These are phyloP conservation scores for Elaphurus davidianus DNA, from an alignment of 2,113 vertebrate species.

Conservation along the genomic window DNA sequence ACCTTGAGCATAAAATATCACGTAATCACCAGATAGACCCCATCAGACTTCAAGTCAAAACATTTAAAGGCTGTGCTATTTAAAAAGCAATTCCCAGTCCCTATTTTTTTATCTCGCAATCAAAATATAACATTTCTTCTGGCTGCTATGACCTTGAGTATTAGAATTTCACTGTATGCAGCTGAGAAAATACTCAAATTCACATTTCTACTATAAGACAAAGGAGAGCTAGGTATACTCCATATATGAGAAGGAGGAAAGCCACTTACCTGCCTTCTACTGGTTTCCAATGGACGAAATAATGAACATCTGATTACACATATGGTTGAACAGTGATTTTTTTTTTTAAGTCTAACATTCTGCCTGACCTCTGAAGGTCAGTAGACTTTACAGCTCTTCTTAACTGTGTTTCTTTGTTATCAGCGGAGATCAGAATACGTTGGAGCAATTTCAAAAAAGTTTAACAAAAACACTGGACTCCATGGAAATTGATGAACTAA, in stretches of 20 bases:
- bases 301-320: background rate
- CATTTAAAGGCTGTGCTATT: conserved; percentile 19
- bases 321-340: background rate
- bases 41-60: background rate
- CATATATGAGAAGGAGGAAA: background rate
- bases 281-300: background rate
- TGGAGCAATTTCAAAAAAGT: background rate
- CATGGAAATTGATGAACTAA: background rate
- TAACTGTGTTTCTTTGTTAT: background rate
- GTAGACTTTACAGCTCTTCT: background rate
- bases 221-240: background rate
- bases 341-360: background rate
- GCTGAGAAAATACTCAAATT: background rate
- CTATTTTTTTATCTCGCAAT: conserved; percentile 33
- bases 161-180: background rate
- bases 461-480: background rate
- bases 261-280: background rate
- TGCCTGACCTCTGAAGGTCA: background rate
- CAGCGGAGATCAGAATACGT: background rate
- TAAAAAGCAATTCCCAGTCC: conserved; percentile 8
- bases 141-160: background rate
- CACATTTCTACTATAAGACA: background rate
- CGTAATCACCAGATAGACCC: background rate
- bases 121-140: conserved; percentile 31
- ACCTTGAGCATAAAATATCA: background rate